Base-by-base conservation (phyloP, 1,140 invertebrate species). In the Luehdorfia chinensis region DNA sequence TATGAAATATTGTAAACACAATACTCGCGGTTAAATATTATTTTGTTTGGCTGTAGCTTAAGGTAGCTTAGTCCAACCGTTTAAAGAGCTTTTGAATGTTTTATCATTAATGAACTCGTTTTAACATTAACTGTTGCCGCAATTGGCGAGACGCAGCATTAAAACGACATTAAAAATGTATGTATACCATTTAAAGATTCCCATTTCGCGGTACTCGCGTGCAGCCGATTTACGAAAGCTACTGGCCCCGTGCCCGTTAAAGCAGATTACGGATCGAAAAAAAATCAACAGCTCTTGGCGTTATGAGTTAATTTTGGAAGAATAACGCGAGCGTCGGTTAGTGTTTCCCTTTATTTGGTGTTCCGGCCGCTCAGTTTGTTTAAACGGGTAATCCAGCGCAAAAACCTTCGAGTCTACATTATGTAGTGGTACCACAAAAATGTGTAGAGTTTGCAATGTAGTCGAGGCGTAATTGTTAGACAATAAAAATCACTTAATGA, bases 271-370 rank as follows among this genome's bases (percentile, higher is more conserved):
- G 68, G 63, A 61, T 47, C 59, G 68, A 81, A 43, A 84, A 84
- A 83, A 79, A 79, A 77, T 71, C 68, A 79, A 76, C 71, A 75
- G 61, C 76, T 76, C 72, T 80, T 77, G 71, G 71, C 70, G 75
- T 83, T 85, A 81, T 80, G 78, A 84, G 79, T 85, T 85, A 85
- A 85, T 85, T 83, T 84, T 75, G 77, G 79, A 84, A 84, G 75
- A 83, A 75, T 83, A 81, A 85, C 75, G 74, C 66, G 66, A 53
- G 61, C 65, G 66, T 68, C 60, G 67, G 78, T 79, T 84, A 81
- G 78, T 80, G 67, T 74, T 78, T 75, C 66, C 72, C 70, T 81
- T 84, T 85, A 81, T 83, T 81, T 78, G 74, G 69, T 64, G 66
- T 76, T 74, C 56, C 69, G 71, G 66, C 62, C 66, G 71, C 62